Base-by-base conservation (phyloP, 2,113 vertebrate species). In the Brachyistius frenatus region DNA sequence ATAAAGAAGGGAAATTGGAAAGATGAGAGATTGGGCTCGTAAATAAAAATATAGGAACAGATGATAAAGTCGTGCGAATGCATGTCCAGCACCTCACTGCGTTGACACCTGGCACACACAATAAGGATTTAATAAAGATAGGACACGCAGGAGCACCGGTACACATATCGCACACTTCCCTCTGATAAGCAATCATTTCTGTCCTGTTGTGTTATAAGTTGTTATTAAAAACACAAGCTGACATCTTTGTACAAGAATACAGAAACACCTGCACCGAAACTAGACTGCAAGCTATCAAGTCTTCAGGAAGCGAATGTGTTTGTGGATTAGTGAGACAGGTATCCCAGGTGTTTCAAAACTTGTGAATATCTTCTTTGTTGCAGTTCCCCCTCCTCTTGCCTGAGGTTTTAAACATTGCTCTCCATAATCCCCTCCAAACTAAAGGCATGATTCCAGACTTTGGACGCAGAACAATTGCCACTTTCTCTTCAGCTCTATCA, bases 61-160 rank as follows among this genome's bases (percentile, higher is more conserved):
- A 57, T 61, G 47, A 66, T 81, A 53, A 82, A 67, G 82, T 80
- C 55, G 30, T 63, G 54, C 57, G 73, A 77, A 68, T 23, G 80
- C 64, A 33, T 78, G 75, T 85, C 81, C 52, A 2, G 52, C 67
- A 62, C 61, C 69, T 81, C 4, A 3, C 50, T 30, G 75, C 66
- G 44, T 14, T 7, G 30, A 71, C 31, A 37, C 62, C 75, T 33
- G 72, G 60, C 61, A 37, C 78, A 64, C 58, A 71, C 61, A 74
- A 65, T 78, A 54, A 55, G 75, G 84, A 91, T 86, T 86, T 86
- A 89, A 85, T 90, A 88, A 92, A 85, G 80, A 89, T 85, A 73
- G 36, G 44, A 80, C 58, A 60, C 66, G 66, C 46, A 41, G 60
- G 60, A 33, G 5, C 44, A 35, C 16, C 35, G 31, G 32, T 37